Conservation (phyloP, 2,113 vertebrate genomes). For the Dascyllus trimaculatus region DNA sequence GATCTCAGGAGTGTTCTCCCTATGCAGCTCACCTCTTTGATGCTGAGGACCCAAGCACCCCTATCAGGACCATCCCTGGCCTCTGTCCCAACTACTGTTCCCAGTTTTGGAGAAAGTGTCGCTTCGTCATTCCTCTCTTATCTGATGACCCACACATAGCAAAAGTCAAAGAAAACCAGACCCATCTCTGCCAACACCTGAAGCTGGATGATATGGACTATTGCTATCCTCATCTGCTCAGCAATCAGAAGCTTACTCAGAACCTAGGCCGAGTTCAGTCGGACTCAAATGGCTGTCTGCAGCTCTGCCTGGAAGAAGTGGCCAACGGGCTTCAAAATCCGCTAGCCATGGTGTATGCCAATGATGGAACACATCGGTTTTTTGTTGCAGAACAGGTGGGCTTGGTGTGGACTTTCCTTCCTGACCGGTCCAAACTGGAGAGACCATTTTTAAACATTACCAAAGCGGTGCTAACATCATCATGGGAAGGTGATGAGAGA, state of each 20-base stretch:
- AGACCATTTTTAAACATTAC: constrained; percentile 94
- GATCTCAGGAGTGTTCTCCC: constrained; percentile 92
- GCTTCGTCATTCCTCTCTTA: constrained; percentile 83
- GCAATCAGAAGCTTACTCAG: constrained; percentile 85
- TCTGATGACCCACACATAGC: constrained; percentile 81
- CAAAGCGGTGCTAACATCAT: constrained; percentile 91
- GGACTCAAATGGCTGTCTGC: constrained; percentile 89
- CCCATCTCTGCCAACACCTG: constrained; percentile 86
- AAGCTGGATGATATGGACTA: constrained; percentile 91
- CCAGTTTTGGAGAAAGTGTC: constrained; percentile 88
- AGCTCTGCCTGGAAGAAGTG: constrained; percentile 93
- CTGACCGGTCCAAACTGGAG: constrained; percentile 86
- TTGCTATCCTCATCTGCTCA: constrained; percentile 92
- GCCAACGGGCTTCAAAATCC: constrained; percentile 93
- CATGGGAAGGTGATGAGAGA: constrained; percentile 97
- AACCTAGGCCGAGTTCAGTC: constrained; percentile 90
- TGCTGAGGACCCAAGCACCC: constrained; percentile 91
- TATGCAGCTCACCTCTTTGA: constrained; percentile 96
- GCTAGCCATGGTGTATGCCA: constrained; percentile 93
- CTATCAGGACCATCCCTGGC: constrained; percentile 88
- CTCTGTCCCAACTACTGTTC: constrained; percentile 93
- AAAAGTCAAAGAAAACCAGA: constrained; percentile 80
- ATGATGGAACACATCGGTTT: constrained; percentile 93
- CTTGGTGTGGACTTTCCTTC: constrained; percentile 94
- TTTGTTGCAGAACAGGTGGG: constrained; percentile 96